Evolutionary conservation across 2,888 invertebrate genomes (phyloP).

Genomic region (Chaitophorus viminalis): DNA sequence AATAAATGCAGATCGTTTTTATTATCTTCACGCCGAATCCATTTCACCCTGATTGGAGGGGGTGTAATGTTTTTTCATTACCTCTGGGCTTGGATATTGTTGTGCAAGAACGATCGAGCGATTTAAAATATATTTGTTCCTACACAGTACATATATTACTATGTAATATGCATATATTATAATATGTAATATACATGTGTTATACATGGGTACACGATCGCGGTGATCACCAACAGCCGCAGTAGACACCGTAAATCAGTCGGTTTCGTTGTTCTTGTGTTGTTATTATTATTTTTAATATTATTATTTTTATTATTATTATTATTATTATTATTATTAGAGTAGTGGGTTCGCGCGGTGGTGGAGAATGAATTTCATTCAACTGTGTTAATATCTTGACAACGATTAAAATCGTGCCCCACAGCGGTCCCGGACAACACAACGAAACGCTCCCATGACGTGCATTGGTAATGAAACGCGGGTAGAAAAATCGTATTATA

Average conservation of each 20-base stretch:
- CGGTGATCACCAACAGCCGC: background rate
- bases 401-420: constrained; percentile 60
- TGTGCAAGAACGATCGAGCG: background rate
- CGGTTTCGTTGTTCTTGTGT: constrained; percentile 28
- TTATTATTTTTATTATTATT: no score
- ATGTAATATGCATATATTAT: background rate
- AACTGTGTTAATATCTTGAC: constrained; percentile 43
- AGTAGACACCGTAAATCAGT: constrained; percentile 27
- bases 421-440: constrained; percentile 43
- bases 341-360: constrained; percentile 13
- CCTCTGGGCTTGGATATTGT: background rate
- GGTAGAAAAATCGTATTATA: constrained; percentile 42
- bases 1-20: no score
- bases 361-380: constrained; percentile 47
- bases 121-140: no score
- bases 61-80: constrained; percentile 14
- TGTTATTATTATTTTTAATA: no score
- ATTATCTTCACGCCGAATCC: no score
- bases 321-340: constrained; percentile 20
- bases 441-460: background rate
- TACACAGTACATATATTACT: no score
- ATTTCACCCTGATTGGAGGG: background rate
- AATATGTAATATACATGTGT: background rate
- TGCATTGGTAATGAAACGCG: constrained; percentile 19
- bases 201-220: background rate